Base-by-base conservation (phyloP, 1,140 invertebrate genomes). In the Planococcus citri region DNA sequence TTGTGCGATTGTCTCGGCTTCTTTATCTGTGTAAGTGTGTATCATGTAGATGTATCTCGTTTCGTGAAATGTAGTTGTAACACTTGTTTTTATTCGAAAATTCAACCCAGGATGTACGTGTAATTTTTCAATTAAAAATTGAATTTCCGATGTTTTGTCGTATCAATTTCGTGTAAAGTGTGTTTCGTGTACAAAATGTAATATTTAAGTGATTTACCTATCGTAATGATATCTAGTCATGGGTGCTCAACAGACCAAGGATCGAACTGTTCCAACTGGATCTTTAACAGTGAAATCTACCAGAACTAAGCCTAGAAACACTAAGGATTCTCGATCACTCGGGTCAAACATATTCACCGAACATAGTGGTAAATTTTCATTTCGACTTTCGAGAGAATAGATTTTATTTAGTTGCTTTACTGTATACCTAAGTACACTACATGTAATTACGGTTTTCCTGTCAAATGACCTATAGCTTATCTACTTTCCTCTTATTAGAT, bases 211-310 rank as follows among this genome's bases (percentile, higher is more conserved):
- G 25, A 14, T 33, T 61, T 74, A 73, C 72, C 73, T 77, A 75
- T 77, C 73, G 73, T 70, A 70, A 71, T 69, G 69, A 61, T 72
- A 69, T 72, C 72, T 74, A 73, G 75, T 68, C 77, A 92, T 92
- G 90, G 91, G 91, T 79, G 90, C 89, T 77, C 90, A 92, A 83
- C 90, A 90, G 83, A 90, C 88, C 76, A 92, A 93, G 80, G 90
- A 92, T 79, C 84, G 87, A 71, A 74, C 72, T 69, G 74, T 74
- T 73, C 70, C 73, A 37, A 57, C 72, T 76, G 87, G 86, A 78
- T 80, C 82, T 75, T 77, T 80, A 76, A 84, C 85, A 74, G 84
- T 84, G 73, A 82, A 87, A 78, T 83, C 85, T 73, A 81, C 84
- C 41, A 82, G 86, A 77, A 85, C 83, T 77, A 86, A 87, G 79